phyloP scores from a whole-genome alignment of 2,888 invertebrate species.

The Aricia artaxerxes region DNA sequence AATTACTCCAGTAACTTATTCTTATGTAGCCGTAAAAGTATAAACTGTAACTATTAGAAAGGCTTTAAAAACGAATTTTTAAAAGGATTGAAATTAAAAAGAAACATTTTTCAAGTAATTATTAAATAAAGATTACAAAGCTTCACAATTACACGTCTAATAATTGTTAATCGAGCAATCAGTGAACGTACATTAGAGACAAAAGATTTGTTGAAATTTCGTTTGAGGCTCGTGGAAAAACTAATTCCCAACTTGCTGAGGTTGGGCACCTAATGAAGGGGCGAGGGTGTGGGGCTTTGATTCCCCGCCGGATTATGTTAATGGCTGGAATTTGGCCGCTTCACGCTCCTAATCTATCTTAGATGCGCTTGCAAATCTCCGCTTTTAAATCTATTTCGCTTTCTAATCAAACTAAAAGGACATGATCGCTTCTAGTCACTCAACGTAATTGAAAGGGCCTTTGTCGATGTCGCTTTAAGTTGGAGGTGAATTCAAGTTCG shows the following conservation, averaged over 20 bases:
- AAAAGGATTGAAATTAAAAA: background rate
- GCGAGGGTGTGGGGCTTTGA: slow-evolving; percentile 40
- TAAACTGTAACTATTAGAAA: background rate
- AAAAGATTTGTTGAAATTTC: slow-evolving; percentile 25
- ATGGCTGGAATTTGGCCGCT: slow-evolving; percentile 44
- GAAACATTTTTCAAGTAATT: background rate
- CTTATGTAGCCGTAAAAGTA: background rate
- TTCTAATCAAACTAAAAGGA: slow-evolving; percentile 27
- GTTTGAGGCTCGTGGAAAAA: slow-evolving; percentile 28
- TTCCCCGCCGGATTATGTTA: slow-evolving; percentile 45
- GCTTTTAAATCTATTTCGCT: background rate
- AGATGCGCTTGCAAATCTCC: slow-evolving; percentile 39
- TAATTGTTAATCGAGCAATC: background rate
- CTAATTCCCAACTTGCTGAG: slow-evolving; percentile 40
- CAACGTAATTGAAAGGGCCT: background rate
- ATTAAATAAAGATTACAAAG: background rate
- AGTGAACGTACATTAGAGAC: background rate
- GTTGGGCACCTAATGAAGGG: slow-evolving; percentile 37
- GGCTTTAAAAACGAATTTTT: background rate
- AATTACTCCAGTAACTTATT: background rate
- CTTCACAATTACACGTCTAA: background rate
- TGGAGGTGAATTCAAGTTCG: background rate
- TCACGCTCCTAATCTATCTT: slow-evolving; percentile 43
- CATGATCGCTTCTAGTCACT: background rate
- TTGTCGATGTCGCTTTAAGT: background rate